Conservation (phyloP, 2,113 vertebrate species). For the Pycnonotus jocosus region DNA sequence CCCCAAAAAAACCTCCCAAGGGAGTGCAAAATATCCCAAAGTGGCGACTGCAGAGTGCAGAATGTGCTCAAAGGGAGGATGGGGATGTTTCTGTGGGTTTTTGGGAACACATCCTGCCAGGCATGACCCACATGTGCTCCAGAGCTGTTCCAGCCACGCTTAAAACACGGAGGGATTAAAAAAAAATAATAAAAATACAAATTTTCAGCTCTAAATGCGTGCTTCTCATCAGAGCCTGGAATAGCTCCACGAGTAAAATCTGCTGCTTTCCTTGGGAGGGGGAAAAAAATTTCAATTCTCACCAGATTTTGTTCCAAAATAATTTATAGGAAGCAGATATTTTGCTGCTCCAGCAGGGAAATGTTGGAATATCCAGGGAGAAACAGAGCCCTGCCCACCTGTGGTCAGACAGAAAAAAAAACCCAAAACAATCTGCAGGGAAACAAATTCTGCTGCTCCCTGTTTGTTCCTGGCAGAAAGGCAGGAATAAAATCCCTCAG, state of each 20-base stretch:
- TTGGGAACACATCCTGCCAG: neutral
- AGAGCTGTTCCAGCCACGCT: neutral
- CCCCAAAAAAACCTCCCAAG: neutral
- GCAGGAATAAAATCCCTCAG: neutral
- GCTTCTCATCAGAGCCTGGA: neutral
- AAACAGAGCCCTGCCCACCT: neutral
- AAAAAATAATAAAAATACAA: neutral
- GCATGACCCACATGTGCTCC: neutral
- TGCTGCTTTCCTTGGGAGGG: neutral
- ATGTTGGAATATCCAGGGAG: neutral
- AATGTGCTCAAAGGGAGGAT: neutral
- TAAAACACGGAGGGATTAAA: neutral
- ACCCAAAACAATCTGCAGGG: neutral
- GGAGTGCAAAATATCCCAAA: constrained; percentile 34
- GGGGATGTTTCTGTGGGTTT: fast-evolving
- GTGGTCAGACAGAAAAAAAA: neutral
- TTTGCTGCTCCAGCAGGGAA: neutral
- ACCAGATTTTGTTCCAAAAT: neutral
- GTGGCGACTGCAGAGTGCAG: constrained; percentile 11
- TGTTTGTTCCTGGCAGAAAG: neutral
- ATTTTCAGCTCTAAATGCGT: neutral
- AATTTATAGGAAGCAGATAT: neutral
- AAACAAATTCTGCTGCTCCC: neutral
- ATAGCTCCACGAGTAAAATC: neutral
- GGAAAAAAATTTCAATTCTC: neutral